Evolutionary conservation across 2,888 invertebrate species (phyloP).

Genomic region (Phaedon cochleariae): DNA sequence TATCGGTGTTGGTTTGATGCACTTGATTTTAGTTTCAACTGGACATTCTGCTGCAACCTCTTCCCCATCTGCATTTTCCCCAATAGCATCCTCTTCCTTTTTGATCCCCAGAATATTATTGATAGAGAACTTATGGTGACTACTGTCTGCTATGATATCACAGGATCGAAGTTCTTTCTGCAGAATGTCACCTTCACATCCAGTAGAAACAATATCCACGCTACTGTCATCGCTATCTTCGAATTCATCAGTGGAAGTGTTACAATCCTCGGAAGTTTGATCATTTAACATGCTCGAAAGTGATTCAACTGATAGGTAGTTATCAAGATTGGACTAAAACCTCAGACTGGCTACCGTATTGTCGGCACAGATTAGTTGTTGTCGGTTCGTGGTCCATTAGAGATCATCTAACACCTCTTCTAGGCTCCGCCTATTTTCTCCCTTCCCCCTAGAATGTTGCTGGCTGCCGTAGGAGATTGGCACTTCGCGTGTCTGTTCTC

Average conservation of each 20-base stretch:
- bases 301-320: constrained; percentile 4
- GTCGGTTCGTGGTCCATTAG: constrained; percentile 55
- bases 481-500: constrained; percentile 60
- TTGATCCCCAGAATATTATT: constrained; percentile 59
- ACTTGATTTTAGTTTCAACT: constrained; percentile 48
- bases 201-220: constrained; percentile 52
- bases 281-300: no score
- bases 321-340: constrained; percentile 27
- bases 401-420: constrained; percentile 58
- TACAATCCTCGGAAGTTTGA: constrained; percentile 39
- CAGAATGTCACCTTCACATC: constrained; percentile 37
- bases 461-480: constrained; percentile 59
- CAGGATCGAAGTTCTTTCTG: constrained; percentile 37
- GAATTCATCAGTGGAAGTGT: constrained; percentile 30
- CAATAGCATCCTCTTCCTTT: constrained; percentile 34
- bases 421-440: constrained; percentile 42
- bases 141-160: constrained; percentile 44
- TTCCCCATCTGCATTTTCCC: constrained; percentile 28
- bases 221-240: constrained; percentile 50
- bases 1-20: constrained; percentile 57
- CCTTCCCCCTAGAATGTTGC: constrained; percentile 27
- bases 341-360: constrained; percentile 18
- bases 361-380: no score
- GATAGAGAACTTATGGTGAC: constrained; percentile 60
- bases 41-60: constrained; percentile 36